Evolutionary conservation across 2,888 invertebrate genomes (phyloP).

Genomic region (Dinocampus coccinellae): DNA sequence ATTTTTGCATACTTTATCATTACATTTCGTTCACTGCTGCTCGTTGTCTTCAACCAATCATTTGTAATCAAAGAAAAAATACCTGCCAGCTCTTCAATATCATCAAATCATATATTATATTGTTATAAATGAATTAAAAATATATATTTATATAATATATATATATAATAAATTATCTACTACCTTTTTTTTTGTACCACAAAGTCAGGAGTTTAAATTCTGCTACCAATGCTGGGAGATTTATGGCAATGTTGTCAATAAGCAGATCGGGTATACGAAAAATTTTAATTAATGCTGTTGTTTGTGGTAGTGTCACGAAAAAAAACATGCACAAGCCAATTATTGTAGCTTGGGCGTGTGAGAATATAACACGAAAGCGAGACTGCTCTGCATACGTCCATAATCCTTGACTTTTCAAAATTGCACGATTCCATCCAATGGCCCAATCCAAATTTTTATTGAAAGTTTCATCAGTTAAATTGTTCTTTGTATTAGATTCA

Average conservation of each 20-base stretch:
- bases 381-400: not conserved
- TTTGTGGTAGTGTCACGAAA: slow-evolving; percentile 8
- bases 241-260: slow-evolving; percentile 19
- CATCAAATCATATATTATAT: not conserved
- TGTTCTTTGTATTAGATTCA: not conserved
- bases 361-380: not conserved
- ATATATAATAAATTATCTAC: too few species aligned
- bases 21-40: slow-evolving; percentile 8
- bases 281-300: slow-evolving; percentile 16
- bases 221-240: not conserved
- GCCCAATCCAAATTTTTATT: slow-evolving; percentile 4
- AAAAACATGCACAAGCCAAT: not conserved
- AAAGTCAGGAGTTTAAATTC: not conserved
- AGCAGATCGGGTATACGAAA: slow-evolving; percentile 15
- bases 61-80: slow-evolving; percentile 21
- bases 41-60: slow-evolving; percentile 26
- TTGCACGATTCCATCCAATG: not conserved
- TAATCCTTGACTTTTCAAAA: not conserved
- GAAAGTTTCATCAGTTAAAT: too few species aligned
- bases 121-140: not conserved
- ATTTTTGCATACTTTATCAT: slow-evolving; percentile 28
- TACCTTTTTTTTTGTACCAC: slow-evolving; percentile 24
- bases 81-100: slow-evolving; percentile 9
- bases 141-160: too few species aligned
- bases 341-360: not conserved